These are phyloP conservation scores for Hippocampus guttulatus DNA, from an alignment of 2,113 vertebrate genomes.

Conservation along the genomic window DNA sequence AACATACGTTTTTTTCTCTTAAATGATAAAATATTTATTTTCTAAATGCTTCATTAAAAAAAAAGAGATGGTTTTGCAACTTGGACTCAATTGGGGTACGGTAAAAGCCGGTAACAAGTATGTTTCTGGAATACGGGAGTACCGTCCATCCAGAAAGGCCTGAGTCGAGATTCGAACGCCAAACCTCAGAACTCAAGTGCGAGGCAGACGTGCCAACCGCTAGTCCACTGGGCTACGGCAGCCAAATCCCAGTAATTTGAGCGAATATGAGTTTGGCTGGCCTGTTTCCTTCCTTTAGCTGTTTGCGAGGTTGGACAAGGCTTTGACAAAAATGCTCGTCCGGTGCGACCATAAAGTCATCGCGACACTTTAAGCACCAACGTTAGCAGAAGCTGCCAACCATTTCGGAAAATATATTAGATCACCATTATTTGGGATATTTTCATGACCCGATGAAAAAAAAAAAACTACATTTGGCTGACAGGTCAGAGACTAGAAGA, in stretches of 20 bases:
- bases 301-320: background rate
- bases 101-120: too few relatives aligned
- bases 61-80: too few relatives aligned
- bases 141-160: too few relatives aligned
- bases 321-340: background rate
- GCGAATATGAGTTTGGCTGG: conserved; percentile 29
- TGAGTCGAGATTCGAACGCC: background rate
- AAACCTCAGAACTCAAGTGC: background rate
- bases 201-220: too few relatives aligned
- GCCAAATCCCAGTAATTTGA: conserved; percentile 24
- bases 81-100: too few relatives aligned
- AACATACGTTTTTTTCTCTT: too few relatives aligned
- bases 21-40: too few relatives aligned
- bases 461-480: conserved; percentile 55
- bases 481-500: conserved; percentile 42
- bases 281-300: conserved; percentile 38
- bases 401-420: background rate
- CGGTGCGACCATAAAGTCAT: background rate
- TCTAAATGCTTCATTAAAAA: too few relatives aligned
- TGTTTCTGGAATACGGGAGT: too few relatives aligned
- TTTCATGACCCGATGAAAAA: conserved; percentile 24
- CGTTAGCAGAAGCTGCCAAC: background rate
- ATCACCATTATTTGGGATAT: conserved; percentile 15
- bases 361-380: too few relatives aligned
- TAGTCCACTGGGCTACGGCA: background rate